These are phyloP conservation scores for Neomicropteryx cornuta DNA, from an alignment of 1,140 invertebrate species.

Conservation along the genomic window DNA sequence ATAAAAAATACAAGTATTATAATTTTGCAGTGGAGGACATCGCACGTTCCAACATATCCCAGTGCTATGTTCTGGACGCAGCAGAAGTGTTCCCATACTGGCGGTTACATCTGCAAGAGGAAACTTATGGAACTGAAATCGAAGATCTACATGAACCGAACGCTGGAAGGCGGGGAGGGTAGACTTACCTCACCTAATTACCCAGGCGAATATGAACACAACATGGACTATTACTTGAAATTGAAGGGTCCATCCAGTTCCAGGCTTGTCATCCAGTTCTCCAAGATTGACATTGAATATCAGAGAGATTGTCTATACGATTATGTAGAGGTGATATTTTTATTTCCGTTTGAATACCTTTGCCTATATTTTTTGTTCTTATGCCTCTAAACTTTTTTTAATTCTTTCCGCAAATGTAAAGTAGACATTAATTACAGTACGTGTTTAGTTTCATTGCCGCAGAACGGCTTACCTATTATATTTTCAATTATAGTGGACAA, in stretches of 20 bases:
- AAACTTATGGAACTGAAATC: constrained; percentile 23
- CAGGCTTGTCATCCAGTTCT: constrained; percentile 53
- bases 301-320: constrained; percentile 70
- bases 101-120: constrained; percentile 54
- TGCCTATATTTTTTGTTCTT: neutral
- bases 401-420: neutral
- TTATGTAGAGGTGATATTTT: constrained; percentile 43
- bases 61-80: constrained; percentile 53
- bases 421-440: too few relatives aligned
- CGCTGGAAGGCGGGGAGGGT: constrained; percentile 26
- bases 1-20: neutral
- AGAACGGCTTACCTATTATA: too few relatives aligned
- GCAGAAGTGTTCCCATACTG: constrained; percentile 41
- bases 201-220: constrained; percentile 54
- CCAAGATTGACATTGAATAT: constrained; percentile 55
- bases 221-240: constrained; percentile 52
- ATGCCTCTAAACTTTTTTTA: neutral
- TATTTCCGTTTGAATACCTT: constrained; percentile 9
- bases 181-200: constrained; percentile 48
- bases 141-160: constrained; percentile 26
- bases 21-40: constrained; percentile 43
- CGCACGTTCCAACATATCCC: constrained; percentile 42
- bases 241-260: constrained; percentile 47
- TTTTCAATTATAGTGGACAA: too few relatives aligned
- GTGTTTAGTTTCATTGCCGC: too few relatives aligned